These are phyloP conservation scores for Trichopoda pennipes DNA, from an alignment of 2,888 invertebrate genomes.

Conservation along the genomic window DNA sequence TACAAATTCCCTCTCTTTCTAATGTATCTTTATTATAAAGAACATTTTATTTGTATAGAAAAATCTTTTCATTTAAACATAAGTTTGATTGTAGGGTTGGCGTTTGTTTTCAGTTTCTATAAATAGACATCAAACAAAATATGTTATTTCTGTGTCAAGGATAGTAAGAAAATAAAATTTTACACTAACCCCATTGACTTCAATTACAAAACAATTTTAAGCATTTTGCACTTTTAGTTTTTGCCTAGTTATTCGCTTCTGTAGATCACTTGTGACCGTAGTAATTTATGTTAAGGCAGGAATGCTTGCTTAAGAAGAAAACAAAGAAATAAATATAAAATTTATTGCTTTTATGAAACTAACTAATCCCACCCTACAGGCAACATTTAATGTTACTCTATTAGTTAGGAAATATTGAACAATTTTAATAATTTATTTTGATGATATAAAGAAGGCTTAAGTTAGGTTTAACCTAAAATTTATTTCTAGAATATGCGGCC, in stretches of 20 bases:
- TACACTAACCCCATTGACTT: conserved; percentile 49
- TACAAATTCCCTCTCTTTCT: conserved; percentile 10
- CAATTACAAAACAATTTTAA: conserved; percentile 58
- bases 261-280: conserved; percentile 19
- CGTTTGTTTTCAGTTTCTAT: background rate
- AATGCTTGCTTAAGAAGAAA: conserved; percentile 12
- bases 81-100: background rate
- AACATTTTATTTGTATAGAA: conserved; percentile 13
- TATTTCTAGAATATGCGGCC: too few species aligned
- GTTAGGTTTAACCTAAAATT: too few species aligned
- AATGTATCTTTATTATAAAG: background rate
- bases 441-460: too few species aligned
- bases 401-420: background rate
- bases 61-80: background rate
- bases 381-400: background rate
- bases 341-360: conserved; percentile 45
- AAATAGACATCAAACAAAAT: conserved; percentile 22
- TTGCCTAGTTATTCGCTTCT: conserved; percentile 11
- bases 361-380: conserved; percentile 27
- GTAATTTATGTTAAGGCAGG: conserved; percentile 30
- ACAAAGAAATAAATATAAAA: conserved; percentile 16
- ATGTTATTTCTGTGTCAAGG: conserved; percentile 59
- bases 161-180: conserved; percentile 33
- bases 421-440: background rate
- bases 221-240: conserved; percentile 52